Evolutionary conservation across 2,797 vertebrate genomes (phyloP), one percentile per base, ranked within the genome.

Genomic region (Danio kyathit): DNA sequence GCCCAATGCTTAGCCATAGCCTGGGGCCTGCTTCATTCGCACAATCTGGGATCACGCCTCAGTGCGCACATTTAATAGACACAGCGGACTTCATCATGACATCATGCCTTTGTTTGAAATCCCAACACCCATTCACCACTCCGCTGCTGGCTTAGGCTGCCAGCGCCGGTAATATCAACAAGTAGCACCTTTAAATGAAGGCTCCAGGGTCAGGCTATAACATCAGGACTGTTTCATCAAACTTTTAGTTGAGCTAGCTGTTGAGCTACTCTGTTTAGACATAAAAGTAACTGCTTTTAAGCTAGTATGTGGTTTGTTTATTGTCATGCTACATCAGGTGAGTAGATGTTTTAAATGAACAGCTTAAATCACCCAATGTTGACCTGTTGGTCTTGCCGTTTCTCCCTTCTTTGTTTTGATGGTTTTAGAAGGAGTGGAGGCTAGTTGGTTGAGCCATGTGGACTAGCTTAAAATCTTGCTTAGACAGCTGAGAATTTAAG

Each of bases 21-120:
- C 89, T 79, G 80, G 84, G 85, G 40, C 66, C 91, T 92, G 90
- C 90, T 93, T 94, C 93, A 92, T 84, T 92, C 87, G 89, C 89
- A 91, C 89, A 93, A 90, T 93, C 90, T 90, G 83, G 89, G 85
- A 88, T 95, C 92, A 95, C 88, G 95, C 94, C 94, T 95, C 94
- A 95, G 82, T 86, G 92, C 88, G 84, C 90, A 86, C 63, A 66
- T 72, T 95, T 92, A 95, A 94, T 94, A 89, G 93, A 84, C 85
- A 66, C 83, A 76, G 84, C 89, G 74, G 79, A 91, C 91, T 92
- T 92, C 88, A 88, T 88, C 92, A 94, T 95, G 94, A 95, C 93
- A 93, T 91, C 91, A 93, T 90, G 85, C 95, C 94, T 94, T 91
- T 90, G 88, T 82, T 91, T 86, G 85, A 95, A 95, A 96, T 95